Evolutionary conservation across 2,888 invertebrate genomes (phyloP).

Genomic region (Clitarchus hookeri): DNA sequence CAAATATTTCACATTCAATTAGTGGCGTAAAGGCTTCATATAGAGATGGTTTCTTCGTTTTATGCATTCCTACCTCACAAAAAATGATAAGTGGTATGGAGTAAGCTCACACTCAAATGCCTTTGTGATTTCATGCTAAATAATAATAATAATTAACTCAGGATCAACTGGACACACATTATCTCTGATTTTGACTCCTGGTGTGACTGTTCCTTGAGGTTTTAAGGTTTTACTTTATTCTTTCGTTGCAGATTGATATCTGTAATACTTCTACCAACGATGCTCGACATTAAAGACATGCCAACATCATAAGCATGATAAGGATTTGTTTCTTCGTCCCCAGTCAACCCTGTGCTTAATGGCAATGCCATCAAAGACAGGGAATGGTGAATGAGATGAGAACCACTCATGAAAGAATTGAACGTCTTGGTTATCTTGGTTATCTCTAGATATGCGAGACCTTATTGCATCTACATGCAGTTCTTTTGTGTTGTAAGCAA

Average conservation of each 20-base stretch:
- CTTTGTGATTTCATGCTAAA: background rate
- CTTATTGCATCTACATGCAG: too few species aligned
- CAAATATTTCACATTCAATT: background rate
- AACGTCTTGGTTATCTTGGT: too few species aligned
- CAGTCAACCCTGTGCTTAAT: background rate
- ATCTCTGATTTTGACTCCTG: background rate
- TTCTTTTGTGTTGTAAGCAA: too few species aligned
- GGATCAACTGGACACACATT: background rate
- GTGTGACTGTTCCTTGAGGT: background rate
- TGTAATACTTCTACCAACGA: background rate
- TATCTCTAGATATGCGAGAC: too few species aligned
- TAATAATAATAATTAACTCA: background rate
- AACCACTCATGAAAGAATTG: background rate
- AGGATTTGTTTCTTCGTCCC: background rate
- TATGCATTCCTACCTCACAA: constrained; percentile 15
- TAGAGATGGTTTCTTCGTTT: background rate
- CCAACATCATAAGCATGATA: background rate
- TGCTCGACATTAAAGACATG: background rate
- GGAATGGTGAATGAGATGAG: constrained; percentile 10
- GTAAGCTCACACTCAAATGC: background rate
- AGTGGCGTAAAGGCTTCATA: background rate
- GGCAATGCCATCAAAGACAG: background rate
- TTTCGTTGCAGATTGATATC: background rate
- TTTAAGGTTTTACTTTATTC: background rate
- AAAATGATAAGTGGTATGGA: background rate